These are phyloP conservation scores for Lordiphosa fenestrarum DNA, from an alignment of 2,888 invertebrate genomes.

Conservation along the genomic window DNA sequence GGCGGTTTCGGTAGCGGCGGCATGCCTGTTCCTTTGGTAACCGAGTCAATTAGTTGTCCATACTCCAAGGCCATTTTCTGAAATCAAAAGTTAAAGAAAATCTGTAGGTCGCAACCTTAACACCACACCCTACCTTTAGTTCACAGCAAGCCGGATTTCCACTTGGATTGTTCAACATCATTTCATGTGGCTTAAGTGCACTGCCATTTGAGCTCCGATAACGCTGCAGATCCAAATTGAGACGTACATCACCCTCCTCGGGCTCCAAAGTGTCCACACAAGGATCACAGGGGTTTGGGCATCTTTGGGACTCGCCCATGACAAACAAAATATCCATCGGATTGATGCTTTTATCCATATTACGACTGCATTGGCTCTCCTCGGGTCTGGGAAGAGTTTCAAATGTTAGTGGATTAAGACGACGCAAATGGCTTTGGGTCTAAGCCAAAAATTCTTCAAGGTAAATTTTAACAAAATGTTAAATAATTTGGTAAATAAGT, in stretches of 20 bases:
- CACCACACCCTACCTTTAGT: slow-evolving; percentile 23
- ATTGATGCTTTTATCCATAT: slow-evolving; percentile 59
- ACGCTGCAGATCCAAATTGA: slow-evolving; percentile 65
- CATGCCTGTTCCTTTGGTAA: slow-evolving; percentile 19
- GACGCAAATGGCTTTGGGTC: neutral
- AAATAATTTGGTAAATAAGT: too few species aligned
- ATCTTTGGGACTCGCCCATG: slow-evolving; percentile 49
- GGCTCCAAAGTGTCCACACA: slow-evolving; percentile 31
- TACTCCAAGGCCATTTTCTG: slow-evolving; percentile 48
- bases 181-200: slow-evolving; percentile 37
- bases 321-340: slow-evolving; percentile 69
- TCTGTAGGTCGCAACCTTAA: too few species aligned
- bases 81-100: neutral
- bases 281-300: slow-evolving; percentile 26
- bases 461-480: too few species aligned
- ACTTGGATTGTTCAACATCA: slow-evolving; percentile 32
- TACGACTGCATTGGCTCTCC: slow-evolving; percentile 13
- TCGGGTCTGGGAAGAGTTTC: neutral
- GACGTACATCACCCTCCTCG: slow-evolving; percentile 41
- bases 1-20: slow-evolving; percentile 12
- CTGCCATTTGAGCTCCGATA: slow-evolving; percentile 50
- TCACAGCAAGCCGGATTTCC: slow-evolving; percentile 47
- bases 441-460: too few species aligned
- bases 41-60: slow-evolving; percentile 39
- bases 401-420: neutral